Conservation (phyloP, 2,888 invertebrate species). For the Branchellion lobata region DNA sequence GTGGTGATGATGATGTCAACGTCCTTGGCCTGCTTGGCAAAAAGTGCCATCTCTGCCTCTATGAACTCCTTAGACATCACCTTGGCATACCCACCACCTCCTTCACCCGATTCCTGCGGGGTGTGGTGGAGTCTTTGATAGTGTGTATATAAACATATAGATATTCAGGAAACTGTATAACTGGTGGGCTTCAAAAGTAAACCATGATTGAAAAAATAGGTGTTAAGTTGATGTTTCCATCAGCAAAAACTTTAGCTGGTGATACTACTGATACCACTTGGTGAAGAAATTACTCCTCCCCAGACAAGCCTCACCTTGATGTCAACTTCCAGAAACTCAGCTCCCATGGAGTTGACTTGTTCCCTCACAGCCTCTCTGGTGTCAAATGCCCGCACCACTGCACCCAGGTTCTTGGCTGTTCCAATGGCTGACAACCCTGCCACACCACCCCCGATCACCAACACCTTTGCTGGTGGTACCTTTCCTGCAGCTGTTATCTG, state of each 20-base stretch:
- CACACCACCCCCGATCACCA: slow-evolving; percentile 85
- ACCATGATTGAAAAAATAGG: too few species aligned
- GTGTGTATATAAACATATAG: too few species aligned
- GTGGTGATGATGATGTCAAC: slow-evolving; percentile 86
- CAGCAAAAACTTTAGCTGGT: too few species aligned
- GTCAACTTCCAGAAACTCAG: slow-evolving; percentile 79
- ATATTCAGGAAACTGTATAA: too few species aligned
- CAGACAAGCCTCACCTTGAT: slow-evolving; percentile 73
- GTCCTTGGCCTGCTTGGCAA: slow-evolving; percentile 80
- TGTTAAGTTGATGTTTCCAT: neutral
- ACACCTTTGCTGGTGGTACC: slow-evolving; percentile 82
- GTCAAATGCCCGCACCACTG: slow-evolving; percentile 83
- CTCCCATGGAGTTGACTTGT: slow-evolving; percentile 79
- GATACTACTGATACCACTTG: too few species aligned
- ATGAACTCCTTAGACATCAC: slow-evolving; percentile 72
- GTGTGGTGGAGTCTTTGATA: neutral
- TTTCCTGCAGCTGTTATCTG: slow-evolving; percentile 86
- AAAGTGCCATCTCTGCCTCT: slow-evolving; percentile 79
- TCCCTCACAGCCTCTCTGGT: slow-evolving; percentile 72
- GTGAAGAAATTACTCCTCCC: too few species aligned
- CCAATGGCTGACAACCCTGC: slow-evolving; percentile 83
- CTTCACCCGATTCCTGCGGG: slow-evolving; percentile 66
- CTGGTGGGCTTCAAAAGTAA: too few species aligned
- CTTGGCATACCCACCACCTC: slow-evolving; percentile 78
- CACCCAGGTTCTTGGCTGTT: slow-evolving; percentile 83